Evolutionary conservation across 2,888 invertebrate species (phyloP), one percentile per base, ranked within the genome.

Genomic region (Leistus spinibarbis): DNA sequence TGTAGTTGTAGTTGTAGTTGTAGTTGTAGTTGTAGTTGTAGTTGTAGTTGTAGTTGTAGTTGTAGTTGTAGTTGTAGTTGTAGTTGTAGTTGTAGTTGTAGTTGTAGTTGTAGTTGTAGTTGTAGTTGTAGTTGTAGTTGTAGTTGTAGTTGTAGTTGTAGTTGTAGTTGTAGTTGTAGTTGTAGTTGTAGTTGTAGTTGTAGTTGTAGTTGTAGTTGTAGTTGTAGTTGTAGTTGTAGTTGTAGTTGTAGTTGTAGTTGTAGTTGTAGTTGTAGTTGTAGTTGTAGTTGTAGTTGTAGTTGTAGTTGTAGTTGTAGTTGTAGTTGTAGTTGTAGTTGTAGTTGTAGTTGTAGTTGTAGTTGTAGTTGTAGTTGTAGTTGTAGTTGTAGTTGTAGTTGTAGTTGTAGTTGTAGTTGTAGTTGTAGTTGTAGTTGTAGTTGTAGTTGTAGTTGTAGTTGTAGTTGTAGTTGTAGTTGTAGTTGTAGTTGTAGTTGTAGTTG

Each of bases 271-370:
- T 24, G 78, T 76, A 19, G 79, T 77, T 17, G 76, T 76, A n/a
- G 77, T 67, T 20, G 76, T 71, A 20, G 78, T 76, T 23, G 78
- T 75, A 23, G 78, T 77, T 24, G 76, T 69, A 69, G 76, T 78
- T 22, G 79, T 64, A 57, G 78, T 70, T 70, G 76, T 78, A 13
- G 77, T 77, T 9, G 80, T 80, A n/a, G 79, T 78, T 62, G 78
- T 80, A 22, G 83, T 81, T 65, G 81, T 80, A 27, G 80, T 76
- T 1, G 81, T 82, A 53, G 81, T 81, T 9, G 80, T 54, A 24
- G 77, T 78, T 79, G 79, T 57, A 79, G 76, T 24, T 86, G 85
- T 82, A 86, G 86, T 79, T 83, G 82, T 79, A 84, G n/a, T n/a
- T n/a, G 10, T 84, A 83, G 75, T 82, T 83, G 69, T 84, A 77